Evolutionary conservation across 1,140 invertebrate genomes (phyloP).

Genomic region (Zaprionus taronus): DNA sequence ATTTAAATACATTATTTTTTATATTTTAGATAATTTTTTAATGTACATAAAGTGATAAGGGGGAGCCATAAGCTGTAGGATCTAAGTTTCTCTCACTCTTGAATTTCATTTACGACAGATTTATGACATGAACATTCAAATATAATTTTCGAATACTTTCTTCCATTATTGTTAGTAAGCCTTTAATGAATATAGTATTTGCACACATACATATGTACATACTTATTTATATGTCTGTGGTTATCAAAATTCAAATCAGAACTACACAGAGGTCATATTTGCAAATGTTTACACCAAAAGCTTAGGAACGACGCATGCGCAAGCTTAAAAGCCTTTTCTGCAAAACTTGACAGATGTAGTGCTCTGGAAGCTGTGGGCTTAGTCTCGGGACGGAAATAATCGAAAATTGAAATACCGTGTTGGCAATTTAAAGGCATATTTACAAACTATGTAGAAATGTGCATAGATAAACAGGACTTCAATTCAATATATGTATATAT

Average conservation of each 20-base stretch:
- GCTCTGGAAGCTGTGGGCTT: conserved; percentile 57
- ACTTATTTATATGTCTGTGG: conserved; percentile 8
- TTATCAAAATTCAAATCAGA: conserved; percentile 18
- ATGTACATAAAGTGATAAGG: background rate
- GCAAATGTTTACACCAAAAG: conserved; percentile 71
- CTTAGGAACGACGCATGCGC: conserved; percentile 51
- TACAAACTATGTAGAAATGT: conserved; percentile 9
- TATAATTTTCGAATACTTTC: too few relatives aligned
- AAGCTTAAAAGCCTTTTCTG: conserved; percentile 55
- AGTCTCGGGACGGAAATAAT: conserved; percentile 58
- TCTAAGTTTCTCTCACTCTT: too few relatives aligned
- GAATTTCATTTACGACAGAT: too few relatives aligned
- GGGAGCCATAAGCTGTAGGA: too few relatives aligned
- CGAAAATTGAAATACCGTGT: conserved; percentile 41
- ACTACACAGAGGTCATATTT: conserved; percentile 61
- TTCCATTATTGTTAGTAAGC: background rate
- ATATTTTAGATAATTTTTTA: background rate
- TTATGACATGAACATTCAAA: too few relatives aligned
- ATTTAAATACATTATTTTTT: background rate
- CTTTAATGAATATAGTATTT: background rate
- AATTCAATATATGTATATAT: conserved; percentile 34
- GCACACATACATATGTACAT: background rate
- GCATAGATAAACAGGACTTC: conserved; percentile 16
- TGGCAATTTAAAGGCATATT: conserved; percentile 17
- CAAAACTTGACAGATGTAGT: conserved; percentile 63